These are phyloP conservation scores for Menura novaehollandiae DNA, from an alignment of 2,113 vertebrate species.

Conservation along the genomic window DNA sequence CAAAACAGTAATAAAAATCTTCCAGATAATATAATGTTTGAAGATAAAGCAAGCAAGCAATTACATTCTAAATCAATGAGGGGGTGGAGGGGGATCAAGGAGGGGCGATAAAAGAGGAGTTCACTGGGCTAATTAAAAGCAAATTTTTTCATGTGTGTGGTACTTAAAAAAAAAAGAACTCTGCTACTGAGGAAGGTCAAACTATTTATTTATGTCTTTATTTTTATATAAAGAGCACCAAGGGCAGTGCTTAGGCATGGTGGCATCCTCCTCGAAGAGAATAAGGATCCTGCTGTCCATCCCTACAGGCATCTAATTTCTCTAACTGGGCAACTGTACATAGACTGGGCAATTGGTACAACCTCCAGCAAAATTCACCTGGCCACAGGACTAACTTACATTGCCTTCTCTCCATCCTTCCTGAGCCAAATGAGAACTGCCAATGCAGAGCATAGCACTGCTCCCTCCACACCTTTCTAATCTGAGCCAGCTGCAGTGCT, in stretches of 20 bases:
- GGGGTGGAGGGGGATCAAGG: neutral
- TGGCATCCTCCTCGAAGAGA: neutral
- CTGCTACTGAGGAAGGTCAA: neutral
- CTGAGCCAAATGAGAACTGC: neutral
- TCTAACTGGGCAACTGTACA: neutral
- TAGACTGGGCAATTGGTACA: neutral
- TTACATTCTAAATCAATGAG: neutral
- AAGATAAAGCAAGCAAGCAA: neutral
- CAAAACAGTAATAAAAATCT: neutral
- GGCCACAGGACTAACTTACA: neutral
- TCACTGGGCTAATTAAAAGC: neutral
- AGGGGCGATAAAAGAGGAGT: neutral
- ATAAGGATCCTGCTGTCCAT: neutral
- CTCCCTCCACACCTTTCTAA: neutral
- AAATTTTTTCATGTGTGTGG: neutral
- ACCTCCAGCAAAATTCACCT: neutral
- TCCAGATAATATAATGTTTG: neutral
- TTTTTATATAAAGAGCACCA: neutral
- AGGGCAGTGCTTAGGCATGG: neutral
- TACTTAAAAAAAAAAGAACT: neutral
- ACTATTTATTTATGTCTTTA: neutral
- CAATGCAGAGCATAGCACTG: accelerated
- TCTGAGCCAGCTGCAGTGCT: neutral
- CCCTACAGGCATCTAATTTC: neutral
- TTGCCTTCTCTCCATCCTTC: neutral